A percentile compares a stretch with the other conserved stretches of the same genome.
phyloP scores from a whole-genome alignment of 2,888 invertebrate species.

The Zygogramma bicolorata region DNA sequence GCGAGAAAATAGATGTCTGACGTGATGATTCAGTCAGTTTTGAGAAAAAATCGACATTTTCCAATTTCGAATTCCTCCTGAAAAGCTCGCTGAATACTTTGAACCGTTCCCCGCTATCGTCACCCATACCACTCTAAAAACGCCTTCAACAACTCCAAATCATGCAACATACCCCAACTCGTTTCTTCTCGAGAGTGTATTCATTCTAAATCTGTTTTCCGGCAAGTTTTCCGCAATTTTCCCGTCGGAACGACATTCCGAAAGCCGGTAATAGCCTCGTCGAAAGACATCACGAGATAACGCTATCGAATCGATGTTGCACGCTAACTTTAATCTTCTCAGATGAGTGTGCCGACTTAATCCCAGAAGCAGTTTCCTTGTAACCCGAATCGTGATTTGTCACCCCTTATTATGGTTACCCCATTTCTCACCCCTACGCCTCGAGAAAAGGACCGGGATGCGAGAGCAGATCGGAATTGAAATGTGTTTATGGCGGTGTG shows the following conservation, averaged over 20 bases:
- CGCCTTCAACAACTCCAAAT: too few species aligned
- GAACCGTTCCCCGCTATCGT: too few species aligned
- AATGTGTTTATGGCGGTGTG: conserved; percentile 10
- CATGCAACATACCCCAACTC: neutral
- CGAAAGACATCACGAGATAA: conserved; percentile 40
- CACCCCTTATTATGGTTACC: conserved; percentile 58
- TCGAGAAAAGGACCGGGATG: neutral
- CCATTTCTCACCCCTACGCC: conserved; percentile 31
- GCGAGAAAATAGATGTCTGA: too few species aligned
- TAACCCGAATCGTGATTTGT: conserved; percentile 58
- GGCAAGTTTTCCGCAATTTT: neutral
- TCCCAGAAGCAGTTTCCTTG: conserved; percentile 56
- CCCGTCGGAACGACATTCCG: conserved; percentile 34
- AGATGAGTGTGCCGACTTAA: conserved; percentile 55
- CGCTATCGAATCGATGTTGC: conserved; percentile 47
- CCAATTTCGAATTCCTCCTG: too few species aligned
- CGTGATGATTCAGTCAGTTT: too few species aligned
- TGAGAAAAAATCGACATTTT: too few species aligned
- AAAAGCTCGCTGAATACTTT: too few species aligned
- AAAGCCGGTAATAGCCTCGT: conserved; percentile 27
- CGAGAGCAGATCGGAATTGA: conserved; percentile 12
- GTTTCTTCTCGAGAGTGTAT: neutral
- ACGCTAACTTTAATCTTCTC: conserved; percentile 55
- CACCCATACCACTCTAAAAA: too few species aligned
- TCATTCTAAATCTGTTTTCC: neutral